These are phyloP conservation scores for Melanotaenia trifasciata DNA, from an alignment of 2,797 vertebrate species.

Conservation along the genomic window DNA sequence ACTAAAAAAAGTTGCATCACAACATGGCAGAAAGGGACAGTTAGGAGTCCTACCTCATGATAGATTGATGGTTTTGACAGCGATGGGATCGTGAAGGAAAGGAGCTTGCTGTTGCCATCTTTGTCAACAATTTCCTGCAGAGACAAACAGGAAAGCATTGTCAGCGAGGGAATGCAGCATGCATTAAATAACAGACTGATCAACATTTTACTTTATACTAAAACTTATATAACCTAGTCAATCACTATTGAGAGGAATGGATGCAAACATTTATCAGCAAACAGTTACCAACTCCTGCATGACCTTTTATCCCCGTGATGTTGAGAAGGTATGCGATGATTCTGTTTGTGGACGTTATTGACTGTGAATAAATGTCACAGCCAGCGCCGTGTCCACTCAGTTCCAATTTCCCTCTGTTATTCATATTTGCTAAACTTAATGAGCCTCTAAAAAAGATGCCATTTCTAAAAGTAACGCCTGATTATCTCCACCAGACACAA, in stretches of 20 bases:
- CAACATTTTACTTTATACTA: background rate
- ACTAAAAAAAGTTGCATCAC: background rate
- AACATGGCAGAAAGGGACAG: background rate
- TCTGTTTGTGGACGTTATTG: constrained; percentile 33
- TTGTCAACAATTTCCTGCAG: constrained; percentile 97
- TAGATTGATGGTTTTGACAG: constrained; percentile 98
- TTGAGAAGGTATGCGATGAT: constrained; percentile 1
- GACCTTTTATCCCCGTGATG: background rate
- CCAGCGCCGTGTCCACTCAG: constrained; percentile 17
- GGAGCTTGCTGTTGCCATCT: constrained; percentile 97
- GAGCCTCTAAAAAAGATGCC: constrained; percentile 9
- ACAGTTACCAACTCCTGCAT: background rate
- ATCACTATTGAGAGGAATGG: background rate
- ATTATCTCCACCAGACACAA: constrained; percentile 35
- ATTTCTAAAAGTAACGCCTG: constrained; percentile 27
- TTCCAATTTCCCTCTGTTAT: constrained; percentile 38
- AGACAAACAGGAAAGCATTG: constrained; percentile 20
- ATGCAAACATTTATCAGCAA: constrained; percentile 2
- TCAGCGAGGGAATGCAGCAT: background rate
- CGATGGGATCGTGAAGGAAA: constrained; percentile 97
- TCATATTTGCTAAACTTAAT: constrained; percentile 23
- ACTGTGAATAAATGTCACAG: constrained; percentile 48
- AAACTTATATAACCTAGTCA: background rate
- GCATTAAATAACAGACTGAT: constrained; percentile 5
- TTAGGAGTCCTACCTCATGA: constrained; percentile 89